Evolutionary conservation across 2,888 invertebrate species (phyloP).

Genomic region (Habroteleia sp.): DNA sequence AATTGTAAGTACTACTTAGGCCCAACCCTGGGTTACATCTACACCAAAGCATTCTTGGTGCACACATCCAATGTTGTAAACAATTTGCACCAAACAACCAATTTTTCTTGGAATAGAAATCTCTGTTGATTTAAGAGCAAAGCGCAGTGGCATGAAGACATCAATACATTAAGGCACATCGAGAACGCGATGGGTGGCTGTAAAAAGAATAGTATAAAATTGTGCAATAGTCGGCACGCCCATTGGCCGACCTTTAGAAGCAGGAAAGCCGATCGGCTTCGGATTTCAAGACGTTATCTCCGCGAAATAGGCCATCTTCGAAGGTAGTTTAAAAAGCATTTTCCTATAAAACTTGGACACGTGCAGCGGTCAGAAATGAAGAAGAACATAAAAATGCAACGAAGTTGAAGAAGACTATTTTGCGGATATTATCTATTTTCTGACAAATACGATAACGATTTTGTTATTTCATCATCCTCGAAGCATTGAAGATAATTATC

Average conservation of each 20-base stretch:
- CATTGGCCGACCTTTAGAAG: slow-evolving; percentile 59
- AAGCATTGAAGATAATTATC: slow-evolving; percentile 22
- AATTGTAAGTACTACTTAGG: no score
- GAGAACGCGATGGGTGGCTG: slow-evolving; percentile 42
- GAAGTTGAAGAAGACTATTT: slow-evolving; percentile 11
- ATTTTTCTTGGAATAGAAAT: slow-evolving; percentile 41
- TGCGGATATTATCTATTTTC: slow-evolving; percentile 32
- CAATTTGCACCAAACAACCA: slow-evolving; percentile 37
- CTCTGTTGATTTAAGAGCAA: slow-evolving; percentile 43
- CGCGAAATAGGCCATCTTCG: slow-evolving; percentile 63
- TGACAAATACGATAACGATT: slow-evolving; percentile 30
- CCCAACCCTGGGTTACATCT: no score
- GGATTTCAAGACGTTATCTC: slow-evolving; percentile 63
- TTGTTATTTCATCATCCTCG: slow-evolving; percentile 4
- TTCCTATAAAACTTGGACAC: slow-evolving; percentile 36
- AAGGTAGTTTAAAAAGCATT: slow-evolving; percentile 38
- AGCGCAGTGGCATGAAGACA: slow-evolving; percentile 51
- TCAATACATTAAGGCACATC: slow-evolving; percentile 52
- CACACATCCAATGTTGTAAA: no score
- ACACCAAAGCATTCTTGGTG: no score
- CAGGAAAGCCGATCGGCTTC: slow-evolving; percentile 64
- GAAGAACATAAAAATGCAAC: neutral
- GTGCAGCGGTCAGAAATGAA: slow-evolving; percentile 7
- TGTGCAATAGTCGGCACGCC: slow-evolving; percentile 59
- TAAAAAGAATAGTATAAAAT: slow-evolving; percentile 58